Evolutionary conservation across 2,797 vertebrate genomes (phyloP).

Genomic region (Molossus molossus): DNA sequence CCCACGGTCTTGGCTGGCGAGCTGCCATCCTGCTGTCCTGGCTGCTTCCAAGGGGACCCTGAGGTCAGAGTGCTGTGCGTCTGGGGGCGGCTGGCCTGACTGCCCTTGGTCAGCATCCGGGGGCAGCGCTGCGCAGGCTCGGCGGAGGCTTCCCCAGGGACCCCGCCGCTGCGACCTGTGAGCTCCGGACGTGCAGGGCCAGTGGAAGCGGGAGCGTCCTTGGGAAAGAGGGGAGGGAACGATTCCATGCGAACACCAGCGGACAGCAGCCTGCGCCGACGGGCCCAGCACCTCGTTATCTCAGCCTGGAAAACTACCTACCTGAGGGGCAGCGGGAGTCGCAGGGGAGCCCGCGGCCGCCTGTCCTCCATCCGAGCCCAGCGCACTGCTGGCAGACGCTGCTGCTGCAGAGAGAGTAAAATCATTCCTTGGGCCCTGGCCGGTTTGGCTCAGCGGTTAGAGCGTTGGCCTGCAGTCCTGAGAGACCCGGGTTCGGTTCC

Average conservation of each 20-base stretch:
- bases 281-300: accelerated
- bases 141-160: constrained; percentile 85
- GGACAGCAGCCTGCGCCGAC: not conserved
- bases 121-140: constrained; percentile 86
- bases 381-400: constrained; percentile 74
- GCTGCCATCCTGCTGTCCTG: constrained; percentile 81
- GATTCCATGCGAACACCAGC: not conserved
- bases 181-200: constrained; percentile 69
- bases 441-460: no score
- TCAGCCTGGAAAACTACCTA: constrained; percentile 68
- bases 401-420: constrained; percentile 82
- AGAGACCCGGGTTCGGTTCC: no score
- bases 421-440: constrained; percentile 10
- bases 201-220: constrained; percentile 82
- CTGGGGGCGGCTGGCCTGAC: constrained; percentile 87
- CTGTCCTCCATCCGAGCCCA: constrained; percentile 67
- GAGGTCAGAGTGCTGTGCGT: constrained; percentile 90
- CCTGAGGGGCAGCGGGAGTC: constrained; percentile 83
- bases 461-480: no score
- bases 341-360: not conserved
- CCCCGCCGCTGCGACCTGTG: constrained; percentile 87
- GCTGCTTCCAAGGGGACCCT: constrained; percentile 90
- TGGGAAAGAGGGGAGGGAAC: constrained; percentile 17
- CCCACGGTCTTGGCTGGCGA: constrained; percentile 94
- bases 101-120: constrained; percentile 78